Conservation (phyloP, 2,888 invertebrate species). For the Protophormia terraenovae region DNA sequence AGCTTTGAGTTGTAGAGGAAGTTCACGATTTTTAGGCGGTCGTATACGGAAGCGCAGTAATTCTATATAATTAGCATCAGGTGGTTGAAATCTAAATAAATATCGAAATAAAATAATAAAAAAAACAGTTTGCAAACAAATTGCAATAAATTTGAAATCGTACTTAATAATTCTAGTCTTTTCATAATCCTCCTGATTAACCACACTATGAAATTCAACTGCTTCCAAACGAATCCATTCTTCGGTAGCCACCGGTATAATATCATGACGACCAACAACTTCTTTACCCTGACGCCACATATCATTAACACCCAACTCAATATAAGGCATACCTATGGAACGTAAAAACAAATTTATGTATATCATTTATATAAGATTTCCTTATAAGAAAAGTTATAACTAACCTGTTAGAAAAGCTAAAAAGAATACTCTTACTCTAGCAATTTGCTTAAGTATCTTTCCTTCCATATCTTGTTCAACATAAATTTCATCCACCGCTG, state of each 20-base stretch:
- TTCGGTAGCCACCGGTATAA: constrained; percentile 98
- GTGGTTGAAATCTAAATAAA: constrained; percentile 95
- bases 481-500: constrained; percentile 95
- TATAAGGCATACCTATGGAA: constrained; percentile 97
- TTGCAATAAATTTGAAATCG: constrained; percentile 51
- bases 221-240: constrained; percentile 99
- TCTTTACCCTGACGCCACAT: constrained; percentile 98
- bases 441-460: constrained; percentile 93
- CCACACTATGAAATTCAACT: constrained; percentile 96
- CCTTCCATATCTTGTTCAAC: constrained; percentile 94
- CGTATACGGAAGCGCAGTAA: constrained; percentile 96
- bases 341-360: too few relatives aligned
- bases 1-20: constrained; percentile 96
- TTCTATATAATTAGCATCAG: constrained; percentile 99
- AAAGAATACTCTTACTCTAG: constrained; percentile 96
- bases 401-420: constrained; percentile 95
- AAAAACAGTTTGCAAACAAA: neutral
- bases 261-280: constrained; percentile 99
- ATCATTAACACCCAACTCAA: constrained; percentile 98
- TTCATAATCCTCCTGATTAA: constrained; percentile 95
- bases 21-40: constrained; percentile 96
- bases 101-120: neutral
- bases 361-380: too few relatives aligned
- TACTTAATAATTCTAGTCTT: constrained; percentile 92
- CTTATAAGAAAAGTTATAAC: too few relatives aligned